Base-by-base conservation (phyloP, 2,888 invertebrate genomes). In the Mythimna lalbum region DNA sequence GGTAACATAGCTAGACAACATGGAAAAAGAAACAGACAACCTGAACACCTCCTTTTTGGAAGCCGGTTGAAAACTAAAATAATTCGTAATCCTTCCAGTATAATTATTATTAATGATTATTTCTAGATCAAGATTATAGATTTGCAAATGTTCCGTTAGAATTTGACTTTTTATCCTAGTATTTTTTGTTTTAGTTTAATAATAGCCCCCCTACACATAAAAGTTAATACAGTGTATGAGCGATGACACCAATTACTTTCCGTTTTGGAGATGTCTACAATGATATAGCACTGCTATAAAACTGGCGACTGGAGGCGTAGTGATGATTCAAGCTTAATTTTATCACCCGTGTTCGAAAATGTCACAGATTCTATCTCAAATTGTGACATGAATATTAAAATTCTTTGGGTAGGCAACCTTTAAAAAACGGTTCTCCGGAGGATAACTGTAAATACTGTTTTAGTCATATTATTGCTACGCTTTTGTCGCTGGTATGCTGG, bases 361-460 rank as follows among this genome's bases (percentile, higher is more conserved):
- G 88, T 86, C 85, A 80, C 82, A 87, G 91, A 92, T 92, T 80
- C 76, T 88, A 89, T 88, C 90, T 75, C 69, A 70, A 82, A 82
- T 74, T 87, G 88, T 84, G 89, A 79, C 85, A 88, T 88, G 91
- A 91, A 92, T 92, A 92, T 89, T 86, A 90, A 92, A 89, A 88
- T 87, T 82, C 85, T 85, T 87, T 89, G 85, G 84, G 86, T 86
- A 83, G 75, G 75, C 65, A 78, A 81, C 86, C 91, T 92, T 91
- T 90, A 90, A 89, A n/a, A 85, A 88, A 63, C 86, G 86, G 84
- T 87, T 85, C 82, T 86, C 87, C 86, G 83, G 89, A 88, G 82
- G 70, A 85, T 94, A 94, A 94, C 94, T 91, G 94, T 94, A 91
- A 84, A 92, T 89, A 88, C 92, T 75, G 88, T 92, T 92, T 91